Evolutionary conservation across 2,888 invertebrate species (phyloP).

Genomic region (Fissipunctia ypsillon): DNA sequence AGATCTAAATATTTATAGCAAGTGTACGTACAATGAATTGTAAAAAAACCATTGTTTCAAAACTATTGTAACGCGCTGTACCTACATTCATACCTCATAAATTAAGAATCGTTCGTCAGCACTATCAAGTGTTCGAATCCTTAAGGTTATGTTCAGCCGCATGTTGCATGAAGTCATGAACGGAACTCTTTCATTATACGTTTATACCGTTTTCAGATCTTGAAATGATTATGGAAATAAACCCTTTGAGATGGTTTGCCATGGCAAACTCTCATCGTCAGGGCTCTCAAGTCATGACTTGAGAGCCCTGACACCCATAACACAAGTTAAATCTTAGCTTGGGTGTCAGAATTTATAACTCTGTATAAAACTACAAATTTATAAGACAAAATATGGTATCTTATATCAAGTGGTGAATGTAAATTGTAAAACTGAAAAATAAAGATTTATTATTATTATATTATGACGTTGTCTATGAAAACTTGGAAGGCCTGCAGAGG

Average conservation of each 20-base stretch:
- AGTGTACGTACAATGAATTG: conserved; percentile 56
- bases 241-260: background rate
- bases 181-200: background rate
- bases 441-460: no score
- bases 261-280: no score
- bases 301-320: no score
- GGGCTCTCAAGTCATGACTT: no score
- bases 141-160: background rate
- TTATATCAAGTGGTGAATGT: no score
- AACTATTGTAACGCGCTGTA: conserved; percentile 30
- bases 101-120: background rate
- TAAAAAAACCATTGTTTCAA: conserved; percentile 59
- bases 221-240: background rate
- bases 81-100: background rate
- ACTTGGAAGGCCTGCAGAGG: background rate
- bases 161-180: no score
- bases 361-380: no score
- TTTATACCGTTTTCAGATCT: background rate
- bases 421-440: no score
- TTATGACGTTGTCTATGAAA: background rate
- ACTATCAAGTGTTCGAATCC: background rate
- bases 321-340: no score
- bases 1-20: conserved; percentile 61
- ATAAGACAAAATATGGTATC: no score
- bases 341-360: no score